Evolutionary conservation across 2,888 invertebrate genomes (phyloP), one percentile per base, ranked within the genome.

Genomic region (Zonitis immaculata): DNA sequence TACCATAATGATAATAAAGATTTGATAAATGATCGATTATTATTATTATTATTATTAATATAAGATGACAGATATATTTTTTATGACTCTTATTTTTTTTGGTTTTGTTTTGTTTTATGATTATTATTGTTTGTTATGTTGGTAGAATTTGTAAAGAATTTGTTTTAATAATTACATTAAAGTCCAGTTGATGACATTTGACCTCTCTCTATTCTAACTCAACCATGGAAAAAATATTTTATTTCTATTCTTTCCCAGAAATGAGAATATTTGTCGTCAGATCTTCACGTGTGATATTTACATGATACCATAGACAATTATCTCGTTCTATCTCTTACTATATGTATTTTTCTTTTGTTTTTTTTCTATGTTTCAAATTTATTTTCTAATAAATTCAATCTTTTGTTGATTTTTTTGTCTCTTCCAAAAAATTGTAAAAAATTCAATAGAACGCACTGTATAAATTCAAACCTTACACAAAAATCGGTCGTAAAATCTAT

Each of bases 271-370:
- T 62, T 56, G 59, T 61, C 61, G 44, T 56, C 50, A 57, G 63
- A 63, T 65, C 65, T 58, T 61, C 47, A 54, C 55, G 56, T 56
- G 58, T 59, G 64, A 63, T 63, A 62, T 63, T 63, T 60, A 60
- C 60, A 52, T 44, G 54, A 60, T 54, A 54, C 32, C 32, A 7
- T n/a, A 6, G 32, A 32, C 32, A 32, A 32, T 32, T 25, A 3
- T 25, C 25, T 25, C 25, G 3, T 6, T 25, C 25, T 25, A 25
- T 25, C 25, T 25, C 25, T 25, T n/a, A n/a, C n/a, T n/a, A n/a
- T n/a, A n/a, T n/a, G n/a, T n/a, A n/a, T n/a, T n/a, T n/a, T n/a
- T n/a, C n/a, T n/a, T n/a, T n/a, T n/a, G n/a, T n/a, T n/a, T n/a
- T n/a, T n/a, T n/a, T n/a, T n/a, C n/a, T n/a, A n/a, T n/a, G n/a